Evolutionary conservation across 2,113 vertebrate genomes (phyloP).

Genomic region (Colius striatus): DNA sequence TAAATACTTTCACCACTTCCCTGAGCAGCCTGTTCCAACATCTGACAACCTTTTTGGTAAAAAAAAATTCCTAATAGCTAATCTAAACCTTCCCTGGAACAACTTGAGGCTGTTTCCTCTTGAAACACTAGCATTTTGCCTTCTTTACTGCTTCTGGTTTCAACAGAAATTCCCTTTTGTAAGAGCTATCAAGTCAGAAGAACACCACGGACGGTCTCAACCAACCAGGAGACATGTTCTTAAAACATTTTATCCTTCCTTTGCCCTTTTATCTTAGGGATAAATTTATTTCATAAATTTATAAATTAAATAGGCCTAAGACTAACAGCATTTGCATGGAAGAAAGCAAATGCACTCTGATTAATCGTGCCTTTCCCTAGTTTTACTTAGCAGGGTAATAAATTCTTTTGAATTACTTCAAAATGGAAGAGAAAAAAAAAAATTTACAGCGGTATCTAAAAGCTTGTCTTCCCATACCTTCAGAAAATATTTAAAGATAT

Average conservation of each 20-base stretch:
- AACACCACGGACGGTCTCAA: background rate
- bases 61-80: no score
- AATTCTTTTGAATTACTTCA: background rate
- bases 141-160: background rate
- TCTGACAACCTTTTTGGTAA: no score
- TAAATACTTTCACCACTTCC: no score
- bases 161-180: background rate
- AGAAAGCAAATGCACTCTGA: background rate
- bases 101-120: no score
- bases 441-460: background rate
- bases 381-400: background rate
- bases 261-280: background rate
- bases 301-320: background rate
- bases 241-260: background rate
- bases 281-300: background rate
- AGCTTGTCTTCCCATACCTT: background rate
- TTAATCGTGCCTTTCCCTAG: background rate
- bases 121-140: background rate
- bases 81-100: no score
- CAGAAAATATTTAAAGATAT: background rate
- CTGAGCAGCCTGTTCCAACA: no score
- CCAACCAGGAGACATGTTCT: background rate
- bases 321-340: background rate
- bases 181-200: background rate
- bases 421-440: background rate